Percentiles rank a stretch among this genome's conserved stretches.
Evolutionary conservation across 2,888 invertebrate genomes (phyloP).

Genomic region (Onchidella celtica): DNA sequence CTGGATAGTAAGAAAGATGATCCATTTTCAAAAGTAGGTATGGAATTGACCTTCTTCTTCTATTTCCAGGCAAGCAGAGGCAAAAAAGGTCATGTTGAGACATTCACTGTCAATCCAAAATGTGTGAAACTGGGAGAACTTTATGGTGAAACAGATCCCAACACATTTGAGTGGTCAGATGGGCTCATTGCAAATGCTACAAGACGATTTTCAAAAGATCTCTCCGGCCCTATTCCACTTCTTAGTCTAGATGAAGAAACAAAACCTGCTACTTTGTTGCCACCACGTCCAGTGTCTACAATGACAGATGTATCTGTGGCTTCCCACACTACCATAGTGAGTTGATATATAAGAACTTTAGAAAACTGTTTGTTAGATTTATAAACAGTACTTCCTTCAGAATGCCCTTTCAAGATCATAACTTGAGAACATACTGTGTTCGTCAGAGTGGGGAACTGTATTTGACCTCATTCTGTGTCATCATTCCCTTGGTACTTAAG

Average conservation of each 20-base stretch:
- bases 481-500: no score
- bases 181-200: constrained; percentile 79
- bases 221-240: constrained; percentile 43
- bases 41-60: constrained; percentile 22
- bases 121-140: constrained; percentile 79
- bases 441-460: no score
- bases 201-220: constrained; percentile 73
- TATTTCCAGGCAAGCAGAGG: constrained; percentile 64
- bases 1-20: no score
- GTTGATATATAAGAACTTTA: constrained; percentile 33
- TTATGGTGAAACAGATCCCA: constrained; percentile 79
- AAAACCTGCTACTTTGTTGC: background rate
- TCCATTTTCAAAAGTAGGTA: no score
- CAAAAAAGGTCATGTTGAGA: constrained; percentile 78
- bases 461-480: no score
- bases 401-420: no score
- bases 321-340: constrained; percentile 61
- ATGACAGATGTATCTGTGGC: constrained; percentile 57
- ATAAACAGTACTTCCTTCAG: no score
- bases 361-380: no score
- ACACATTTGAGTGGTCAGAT: constrained; percentile 80
- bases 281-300: constrained; percentile 27
- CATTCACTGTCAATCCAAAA: constrained; percentile 78
- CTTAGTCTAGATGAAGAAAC: constrained; percentile 18
- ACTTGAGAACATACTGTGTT: no score